Evolutionary conservation across 1,140 invertebrate genomes (phyloP).

Genomic region (Lepidostoma basale): DNA sequence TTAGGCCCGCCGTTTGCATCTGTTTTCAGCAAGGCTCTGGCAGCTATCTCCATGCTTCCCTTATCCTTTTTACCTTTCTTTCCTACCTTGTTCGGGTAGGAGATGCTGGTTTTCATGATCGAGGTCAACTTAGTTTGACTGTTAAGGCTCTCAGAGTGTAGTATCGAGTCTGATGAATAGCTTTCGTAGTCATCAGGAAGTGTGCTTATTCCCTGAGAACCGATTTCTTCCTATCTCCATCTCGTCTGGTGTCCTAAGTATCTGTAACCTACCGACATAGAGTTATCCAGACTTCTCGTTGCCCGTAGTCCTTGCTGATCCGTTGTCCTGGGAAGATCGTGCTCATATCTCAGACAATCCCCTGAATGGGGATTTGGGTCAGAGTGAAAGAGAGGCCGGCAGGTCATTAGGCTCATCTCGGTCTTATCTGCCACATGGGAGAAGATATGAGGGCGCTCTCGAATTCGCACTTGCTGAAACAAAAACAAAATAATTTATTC

Average conservation of each 20-base stretch:
- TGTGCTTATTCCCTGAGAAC: slow-evolving; percentile 6
- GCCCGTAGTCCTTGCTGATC: background rate
- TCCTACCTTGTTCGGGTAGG: background rate
- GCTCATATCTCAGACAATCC: background rate
- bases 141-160: background rate
- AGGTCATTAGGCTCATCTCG: background rate
- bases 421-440: background rate
- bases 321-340: background rate
- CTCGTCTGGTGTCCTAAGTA: background rate
- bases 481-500: no score
- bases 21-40: background rate
- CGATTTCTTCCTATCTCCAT: slow-evolving; percentile 15
- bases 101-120: slow-evolving; percentile 6
- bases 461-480: background rate
- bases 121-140: background rate
- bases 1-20: background rate
- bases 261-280: slow-evolving; percentile 15
- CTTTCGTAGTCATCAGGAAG: slow-evolving; percentile 16
- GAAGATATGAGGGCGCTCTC: background rate
- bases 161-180: slow-evolving; percentile 4
- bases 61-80: no score
- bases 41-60: background rate
- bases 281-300: slow-evolving; percentile 13
- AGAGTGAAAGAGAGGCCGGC: slow-evolving; percentile 2
- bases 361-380: slow-evolving; percentile 7